Evolutionary conservation across 2,888 invertebrate genomes (phyloP).

Genomic region (Dusona sp.): DNA sequence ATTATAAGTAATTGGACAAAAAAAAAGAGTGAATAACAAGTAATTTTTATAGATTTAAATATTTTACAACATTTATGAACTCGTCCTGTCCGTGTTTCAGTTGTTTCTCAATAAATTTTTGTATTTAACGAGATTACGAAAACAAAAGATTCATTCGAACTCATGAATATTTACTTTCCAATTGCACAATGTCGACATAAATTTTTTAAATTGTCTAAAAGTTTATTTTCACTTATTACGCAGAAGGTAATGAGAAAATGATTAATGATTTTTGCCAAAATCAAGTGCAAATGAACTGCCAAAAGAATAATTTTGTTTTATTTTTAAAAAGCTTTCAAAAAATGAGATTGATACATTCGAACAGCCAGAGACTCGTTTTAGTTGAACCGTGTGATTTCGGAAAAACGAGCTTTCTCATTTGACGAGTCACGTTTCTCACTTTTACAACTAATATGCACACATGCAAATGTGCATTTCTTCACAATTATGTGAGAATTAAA

Average conservation of each 20-base stretch:
- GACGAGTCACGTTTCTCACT: conserved; percentile 23
- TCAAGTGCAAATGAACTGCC: background rate
- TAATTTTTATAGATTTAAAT: background rate
- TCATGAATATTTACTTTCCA: background rate
- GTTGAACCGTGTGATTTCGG: conserved; percentile 34
- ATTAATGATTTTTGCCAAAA: background rate
- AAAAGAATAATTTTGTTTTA: background rate
- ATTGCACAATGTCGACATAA: background rate
- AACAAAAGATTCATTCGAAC: background rate
- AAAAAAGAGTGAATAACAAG: background rate
- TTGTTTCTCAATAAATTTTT: background rate
- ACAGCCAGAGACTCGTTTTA: conserved; percentile 70
- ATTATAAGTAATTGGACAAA: no score
- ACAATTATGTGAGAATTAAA: conserved; percentile 2
- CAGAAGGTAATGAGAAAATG: background rate
- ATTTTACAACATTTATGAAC: background rate
- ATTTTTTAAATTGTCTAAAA: background rate
- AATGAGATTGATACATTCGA: conserved; percentile 41
- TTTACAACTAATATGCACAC: background rate
- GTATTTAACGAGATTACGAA: background rate
- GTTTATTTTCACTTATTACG: no score
- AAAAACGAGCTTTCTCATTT: conserved; percentile 75
- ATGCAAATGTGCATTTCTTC: conserved; percentile 19
- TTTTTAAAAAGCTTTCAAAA: conserved; percentile 18
- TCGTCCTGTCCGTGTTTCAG: background rate